Evolutionary conservation across 2,113 vertebrate genomes (phyloP), one percentile per base, ranked within the genome.

Genomic region (Silurus meridionalis): DNA sequence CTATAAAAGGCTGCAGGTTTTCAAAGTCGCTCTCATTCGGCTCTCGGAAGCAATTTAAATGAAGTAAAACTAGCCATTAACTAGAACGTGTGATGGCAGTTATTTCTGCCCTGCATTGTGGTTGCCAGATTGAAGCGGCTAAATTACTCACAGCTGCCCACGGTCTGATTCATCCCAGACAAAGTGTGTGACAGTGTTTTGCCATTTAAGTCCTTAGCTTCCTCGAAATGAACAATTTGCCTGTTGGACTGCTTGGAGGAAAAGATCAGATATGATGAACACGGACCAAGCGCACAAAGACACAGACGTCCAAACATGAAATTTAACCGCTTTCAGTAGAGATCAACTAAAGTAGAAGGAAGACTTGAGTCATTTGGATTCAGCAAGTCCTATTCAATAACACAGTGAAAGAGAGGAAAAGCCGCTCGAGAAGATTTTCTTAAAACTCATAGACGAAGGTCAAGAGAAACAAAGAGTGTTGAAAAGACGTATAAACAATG

Each of bases 101-200:
- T 77, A 60, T 74, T 84, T 84, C 63, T 58, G 48, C 83, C 71
- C 71, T 25, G 71, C 23, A 13, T 21, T 60, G 21, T n/a, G 37
- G 84, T 69, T 80, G 84, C 84, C 84, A 85, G 75, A 46, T 66
- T 53, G 72, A 77, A 78, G 52, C 3, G n/a, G 5, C 23, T 53
- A 85, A 82, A 85, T 80, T 80, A 67, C 53, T 80, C 37, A 13
- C 84, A 85, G 63, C 63, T 80, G 52, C 28, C 74, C 74, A 37
- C 58, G 37, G 77, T 60, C 77, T 80, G 53, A 80, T 71, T 85
- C 25, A 53, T 60, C 77, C 77, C 5, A 50, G 13, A 85, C 71
- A 64, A 14, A 64, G 37, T 58, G 15, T 17, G 17, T 28, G 15
- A 48, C 28, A 15, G 48, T 66, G 7, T 19, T 52, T 46, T 60